These are phyloP conservation scores for Steinernema carpocapsae DNA, from an alignment of 2,888 invertebrate genomes.

Conservation along the genomic window DNA sequence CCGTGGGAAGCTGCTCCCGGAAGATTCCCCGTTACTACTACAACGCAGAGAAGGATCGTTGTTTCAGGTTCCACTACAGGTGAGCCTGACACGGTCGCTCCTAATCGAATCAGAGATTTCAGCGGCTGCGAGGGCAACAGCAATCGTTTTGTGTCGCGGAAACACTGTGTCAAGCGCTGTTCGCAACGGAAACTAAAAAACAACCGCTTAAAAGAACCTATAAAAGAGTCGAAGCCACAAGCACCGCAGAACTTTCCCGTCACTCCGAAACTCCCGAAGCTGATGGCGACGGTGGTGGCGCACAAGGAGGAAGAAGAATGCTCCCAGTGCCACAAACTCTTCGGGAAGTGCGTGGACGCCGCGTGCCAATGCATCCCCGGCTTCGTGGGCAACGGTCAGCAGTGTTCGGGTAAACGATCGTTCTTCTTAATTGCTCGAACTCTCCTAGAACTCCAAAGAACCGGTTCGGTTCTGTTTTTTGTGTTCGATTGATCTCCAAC, in stretches of 20 bases:
- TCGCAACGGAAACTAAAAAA: conserved; percentile 23
- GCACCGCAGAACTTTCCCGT: neutral
- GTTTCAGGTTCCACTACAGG: conserved; percentile 63
- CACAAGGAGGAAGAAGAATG: conserved; percentile 40
- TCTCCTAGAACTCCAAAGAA: neutral
- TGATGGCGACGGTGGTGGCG: neutral
- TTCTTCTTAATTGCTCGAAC: conserved; percentile 13
- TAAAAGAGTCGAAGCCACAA: conserved; percentile 24
- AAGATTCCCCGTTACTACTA: conserved; percentile 63
- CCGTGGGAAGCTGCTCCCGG: conserved; percentile 59
- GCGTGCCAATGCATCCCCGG: conserved; percentile 62
- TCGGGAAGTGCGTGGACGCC: conserved; percentile 58
- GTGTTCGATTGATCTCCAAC: neutral
- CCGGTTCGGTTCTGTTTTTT: conserved; percentile 19
- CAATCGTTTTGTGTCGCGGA: conserved; percentile 46
- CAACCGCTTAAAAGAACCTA: conserved; percentile 33
- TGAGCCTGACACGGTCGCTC: conserved; percentile 35
- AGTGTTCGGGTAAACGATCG: conserved; percentile 56
- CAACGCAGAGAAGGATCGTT: conserved; percentile 54
- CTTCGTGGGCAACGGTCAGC: conserved; percentile 55
- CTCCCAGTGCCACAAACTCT: conserved; percentile 51
- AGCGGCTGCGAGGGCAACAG: conserved; percentile 51
- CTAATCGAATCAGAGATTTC: conserved; percentile 35
- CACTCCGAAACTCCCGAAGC: neutral
- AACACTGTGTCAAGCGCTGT: conserved; percentile 47